These are phyloP conservation scores for Glossosoma conforme DNA, from an alignment of 1,140 invertebrate species.

Conservation along the genomic window DNA sequence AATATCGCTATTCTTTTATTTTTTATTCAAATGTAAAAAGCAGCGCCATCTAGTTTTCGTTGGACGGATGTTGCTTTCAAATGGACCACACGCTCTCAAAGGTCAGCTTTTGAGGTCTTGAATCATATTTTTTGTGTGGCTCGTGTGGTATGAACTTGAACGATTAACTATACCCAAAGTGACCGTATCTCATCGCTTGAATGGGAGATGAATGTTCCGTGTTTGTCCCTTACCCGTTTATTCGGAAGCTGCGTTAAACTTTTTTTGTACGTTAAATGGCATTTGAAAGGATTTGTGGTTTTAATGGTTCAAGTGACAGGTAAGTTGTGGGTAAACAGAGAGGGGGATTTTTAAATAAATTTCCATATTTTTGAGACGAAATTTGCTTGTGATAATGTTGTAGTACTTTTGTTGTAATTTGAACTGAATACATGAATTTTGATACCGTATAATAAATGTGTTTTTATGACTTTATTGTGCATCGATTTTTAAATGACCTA, in stretches of 20 bases:
- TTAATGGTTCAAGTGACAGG: constrained; percentile 26
- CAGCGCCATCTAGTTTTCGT: background rate
- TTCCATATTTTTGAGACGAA: no score
- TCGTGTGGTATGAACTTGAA: constrained; percentile 19
- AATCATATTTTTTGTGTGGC: no score
- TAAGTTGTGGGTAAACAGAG: constrained; percentile 8
- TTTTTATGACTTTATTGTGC: no score
- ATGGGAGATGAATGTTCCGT: constrained; percentile 17
- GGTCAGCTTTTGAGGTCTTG: constrained; percentile 20
- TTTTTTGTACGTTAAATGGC: constrained; percentile 19
- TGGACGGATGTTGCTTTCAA: constrained; percentile 9
- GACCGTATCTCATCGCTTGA: constrained; percentile 13
- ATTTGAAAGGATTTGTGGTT: constrained; percentile 14
- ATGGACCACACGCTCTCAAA: constrained; percentile 17
- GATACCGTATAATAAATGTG: no score
- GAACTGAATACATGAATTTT: no score
- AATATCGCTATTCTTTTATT: constrained; percentile 10
- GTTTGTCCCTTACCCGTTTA: constrained; percentile 6
- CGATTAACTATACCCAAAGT: constrained; percentile 19
- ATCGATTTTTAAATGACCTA: no score
- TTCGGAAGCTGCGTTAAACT: constrained; percentile 29
- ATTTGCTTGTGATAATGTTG: no score
- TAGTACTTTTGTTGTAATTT: no score
- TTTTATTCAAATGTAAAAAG: constrained; percentile 4
- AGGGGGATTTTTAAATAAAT: no score